Percentiles rank a stretch among this genome's conserved stretches.
phyloP scores from a whole-genome alignment of 2,888 invertebrate species.

The Ramazzottius varieornatus region DNA sequence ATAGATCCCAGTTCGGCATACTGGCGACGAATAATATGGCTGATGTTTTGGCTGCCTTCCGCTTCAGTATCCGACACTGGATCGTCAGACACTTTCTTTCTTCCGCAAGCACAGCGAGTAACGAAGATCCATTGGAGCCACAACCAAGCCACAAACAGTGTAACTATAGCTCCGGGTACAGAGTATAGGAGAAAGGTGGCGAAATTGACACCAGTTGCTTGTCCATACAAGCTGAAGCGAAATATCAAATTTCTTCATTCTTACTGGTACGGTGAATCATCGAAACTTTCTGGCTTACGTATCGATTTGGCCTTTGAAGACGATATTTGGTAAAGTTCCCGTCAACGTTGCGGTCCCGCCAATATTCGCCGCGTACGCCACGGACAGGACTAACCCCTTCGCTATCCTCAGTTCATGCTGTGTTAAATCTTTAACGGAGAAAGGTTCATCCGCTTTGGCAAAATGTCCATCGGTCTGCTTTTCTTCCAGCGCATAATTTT shows the following conservation, averaged over 20 bases:
- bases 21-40: not conserved
- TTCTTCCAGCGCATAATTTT: not conserved
- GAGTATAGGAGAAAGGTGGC: not conserved
- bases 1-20: not conserved
- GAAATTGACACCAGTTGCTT: not conserved
- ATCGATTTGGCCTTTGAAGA: conserved; percentile 19
- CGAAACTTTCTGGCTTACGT: no score
- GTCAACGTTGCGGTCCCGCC: conserved; percentile 21
- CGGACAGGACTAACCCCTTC: conserved; percentile 6
- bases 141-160: not conserved
- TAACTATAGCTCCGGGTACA: not conserved
- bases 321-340: conserved; percentile 20
- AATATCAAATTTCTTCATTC: no score
- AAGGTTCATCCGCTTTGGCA: not conserved
- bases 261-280: no score
- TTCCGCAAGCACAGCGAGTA: not conserved
- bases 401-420: not conserved
- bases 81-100: not conserved
- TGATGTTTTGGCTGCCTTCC: not conserved
- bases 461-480: not conserved
- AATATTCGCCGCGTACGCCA: conserved; percentile 18
- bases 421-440: not conserved
- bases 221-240: not conserved
- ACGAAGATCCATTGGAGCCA: not conserved
- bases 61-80: not conserved